Percentiles rank a stretch among this genome's conserved stretches.
Conservation (phyloP, 2,888 invertebrate genomes). For the Chaitophorus viminalis region DNA sequence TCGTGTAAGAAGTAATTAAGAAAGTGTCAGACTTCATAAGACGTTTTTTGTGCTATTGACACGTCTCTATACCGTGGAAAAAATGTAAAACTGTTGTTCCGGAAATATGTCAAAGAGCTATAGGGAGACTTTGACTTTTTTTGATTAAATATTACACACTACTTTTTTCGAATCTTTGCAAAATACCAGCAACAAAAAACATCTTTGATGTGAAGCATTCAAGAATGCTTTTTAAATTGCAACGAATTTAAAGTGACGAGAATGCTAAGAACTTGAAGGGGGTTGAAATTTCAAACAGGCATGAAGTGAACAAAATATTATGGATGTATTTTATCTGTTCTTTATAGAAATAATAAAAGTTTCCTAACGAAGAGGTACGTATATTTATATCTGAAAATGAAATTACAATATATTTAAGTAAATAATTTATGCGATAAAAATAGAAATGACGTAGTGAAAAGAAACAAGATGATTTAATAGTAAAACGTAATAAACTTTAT, state of each 20-base stretch:
- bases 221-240: conserved; percentile 49
- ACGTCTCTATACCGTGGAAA: background rate
- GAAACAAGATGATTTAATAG: background rate
- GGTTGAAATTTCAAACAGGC: conserved; percentile 31
- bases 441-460: background rate
- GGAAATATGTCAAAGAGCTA: conserved; percentile 41
- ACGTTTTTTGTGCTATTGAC: conserved; percentile 27
- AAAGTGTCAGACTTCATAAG: conserved; percentile 25
- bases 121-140: conserved; percentile 32
- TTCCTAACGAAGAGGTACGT: background rate
- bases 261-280: conserved; percentile 14
- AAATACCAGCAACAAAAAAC: conserved; percentile 37
- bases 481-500: background rate
- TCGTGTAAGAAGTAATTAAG: conserved; percentile 2
- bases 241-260: conserved; percentile 40
- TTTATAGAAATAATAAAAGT: background rate
- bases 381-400: background rate
- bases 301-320: background rate
- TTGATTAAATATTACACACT: conserved; percentile 40
- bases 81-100: conserved; percentile 41
- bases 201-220: conserved; percentile 52
- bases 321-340: background rate
- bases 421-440: background rate
- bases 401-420: background rate
- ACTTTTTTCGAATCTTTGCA: conserved; percentile 28